Base-by-base conservation (phyloP, 1,140 invertebrate species). In the Cyclina sinensis region DNA sequence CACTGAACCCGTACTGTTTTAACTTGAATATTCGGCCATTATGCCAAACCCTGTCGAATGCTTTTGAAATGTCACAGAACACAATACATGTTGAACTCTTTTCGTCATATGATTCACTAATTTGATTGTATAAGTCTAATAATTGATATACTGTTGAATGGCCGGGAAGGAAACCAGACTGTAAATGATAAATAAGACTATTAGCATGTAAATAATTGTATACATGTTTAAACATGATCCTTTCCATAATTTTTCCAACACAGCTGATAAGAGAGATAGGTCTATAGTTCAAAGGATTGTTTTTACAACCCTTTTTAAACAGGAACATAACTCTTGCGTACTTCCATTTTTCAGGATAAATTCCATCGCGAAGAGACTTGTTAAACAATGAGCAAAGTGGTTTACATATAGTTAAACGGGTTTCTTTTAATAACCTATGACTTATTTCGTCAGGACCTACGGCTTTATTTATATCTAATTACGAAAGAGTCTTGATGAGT, bases 261-360 rank as follows among this genome's bases (percentile, higher is more conserved):
- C 35, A 54, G 43, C 78, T 80, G 54, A 86, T 51, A 4, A 90
- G 46, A 30, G 89, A 87, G 48, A 84, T 85, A 21, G 86, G 90
- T 74, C 86, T 76, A 37, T 89, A 90, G 59, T 89, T 89, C 11
- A 54, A 85, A 11, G 46, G 35, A 12, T 16, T 14, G 16, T 30
- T 27, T 21, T 11, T 21, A 54, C 85, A 68, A 78, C 90, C 62
- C 32, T 90, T 90, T 74, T 91, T 91, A 84, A 80, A 86, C 9
- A 91, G 32, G 21, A 81, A 74, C 54, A 78, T 83, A 11, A 88
- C 65, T 27, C 35, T 88, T 21, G 89, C 78, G 5, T 30, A 11
- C 79, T 88, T 88, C 85, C 73, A 84, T 12, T 1, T 32, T 35
- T 51, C 70, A 14, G 59, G 85, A 70, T 80, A 68, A n/a, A 46